Conservation (phyloP, 2,113 vertebrate genomes). For the Arvicanthis niloticus region DNA sequence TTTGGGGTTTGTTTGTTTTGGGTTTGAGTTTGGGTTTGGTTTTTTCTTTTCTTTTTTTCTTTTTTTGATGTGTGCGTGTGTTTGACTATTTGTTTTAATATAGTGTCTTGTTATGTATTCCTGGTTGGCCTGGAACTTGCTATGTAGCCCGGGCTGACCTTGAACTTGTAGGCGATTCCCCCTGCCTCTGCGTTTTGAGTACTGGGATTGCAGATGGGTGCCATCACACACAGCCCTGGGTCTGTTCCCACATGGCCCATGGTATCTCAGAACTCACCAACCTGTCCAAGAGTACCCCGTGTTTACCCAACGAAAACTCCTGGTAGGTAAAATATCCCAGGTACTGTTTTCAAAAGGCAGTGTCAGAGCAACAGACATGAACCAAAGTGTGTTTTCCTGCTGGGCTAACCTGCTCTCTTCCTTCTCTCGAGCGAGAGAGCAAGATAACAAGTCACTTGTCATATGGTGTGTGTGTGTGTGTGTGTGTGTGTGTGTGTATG, state of each 20-base stretch:
- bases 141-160: neutral
- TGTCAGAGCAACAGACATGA: neutral
- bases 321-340: neutral
- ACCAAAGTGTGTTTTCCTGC: neutral
- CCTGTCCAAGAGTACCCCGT: neutral
- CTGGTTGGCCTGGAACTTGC: neutral
- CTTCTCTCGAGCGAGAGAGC: neutral
- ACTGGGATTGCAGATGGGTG: neutral
- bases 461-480: neutral
- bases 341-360: neutral
- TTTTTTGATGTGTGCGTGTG: no score
- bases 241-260: no score
- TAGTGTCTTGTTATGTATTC: neutral
- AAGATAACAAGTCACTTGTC: neutral
- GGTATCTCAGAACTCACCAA: neutral
- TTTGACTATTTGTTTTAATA: neutral
- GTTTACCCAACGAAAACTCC: neutral
- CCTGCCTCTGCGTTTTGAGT: no score
- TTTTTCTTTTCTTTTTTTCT: no score
- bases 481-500: neutral
- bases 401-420: neutral
- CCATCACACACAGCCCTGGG: neutral
- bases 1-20: no score
- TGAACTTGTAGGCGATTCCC: neutral
- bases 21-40: no score